Evolutionary conservation across 2,888 invertebrate species (phyloP), one percentile per base, ranked within the genome.

Genomic region (Microctonus hyperodae): DNA sequence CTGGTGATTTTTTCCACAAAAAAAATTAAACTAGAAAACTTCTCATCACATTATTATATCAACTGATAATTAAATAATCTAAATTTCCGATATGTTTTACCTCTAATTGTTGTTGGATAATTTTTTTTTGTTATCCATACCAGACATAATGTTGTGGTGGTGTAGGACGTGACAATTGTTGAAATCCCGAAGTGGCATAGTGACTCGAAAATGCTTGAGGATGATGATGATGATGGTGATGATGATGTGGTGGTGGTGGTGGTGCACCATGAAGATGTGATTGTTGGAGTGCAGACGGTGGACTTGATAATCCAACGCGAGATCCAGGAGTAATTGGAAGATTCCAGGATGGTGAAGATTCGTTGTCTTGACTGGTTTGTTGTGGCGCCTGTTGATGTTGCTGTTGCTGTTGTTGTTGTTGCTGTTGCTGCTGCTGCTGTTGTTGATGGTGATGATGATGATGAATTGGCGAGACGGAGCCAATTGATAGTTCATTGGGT

Each of bases 171-270:
- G 78, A 71, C 2, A 81, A 75, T 69, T 83, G 83, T 55, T 81
- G 83, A 59, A 83, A 82, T 23, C 78, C 73, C 23, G 81, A 80
- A 10, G 71, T 71, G 0, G 76, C 65, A 25, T 83, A 82, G 65
- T 79, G 81, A 62, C 76, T 78, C 9, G 78, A 70, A 31, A 82
- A 82, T 0, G 76, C 72, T 66, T 82, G 81, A 70, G 81, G 82
- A 5, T 78, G 72, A 64, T 82, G 83, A 22, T 51, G 61, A 61
- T 81, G 81, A 69, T 81, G 82, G 3, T 78, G 71, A 65, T 81
- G 82, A 20, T 72, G 72, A 23, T 58, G 25, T 33, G 61, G 50
- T 81, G 81, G 69, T 81, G 82, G 20, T 72, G 72, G 25, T 33
- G 61, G 70, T 33, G 75, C 20, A 0, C 74, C 59, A 31, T 79